Base-by-base conservation (phyloP, 2,797 vertebrate species). In the Enteromius fasciolatus region DNA sequence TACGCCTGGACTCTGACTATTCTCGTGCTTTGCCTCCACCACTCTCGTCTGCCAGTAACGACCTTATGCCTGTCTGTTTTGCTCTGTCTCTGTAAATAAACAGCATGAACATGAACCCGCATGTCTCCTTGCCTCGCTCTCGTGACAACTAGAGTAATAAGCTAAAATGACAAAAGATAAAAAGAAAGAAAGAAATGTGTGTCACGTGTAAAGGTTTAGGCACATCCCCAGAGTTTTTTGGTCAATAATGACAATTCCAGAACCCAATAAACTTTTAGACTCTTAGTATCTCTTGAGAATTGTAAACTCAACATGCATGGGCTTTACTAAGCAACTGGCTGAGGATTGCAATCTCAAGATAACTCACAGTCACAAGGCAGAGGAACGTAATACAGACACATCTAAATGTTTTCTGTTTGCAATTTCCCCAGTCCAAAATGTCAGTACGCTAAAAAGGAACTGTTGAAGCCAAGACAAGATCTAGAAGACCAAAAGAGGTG, bases 291-390 rank as follows among this genome's bases (percentile, higher is more conserved):
- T 73, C 69, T 25, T 25, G 44, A 44, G 69, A 74, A 5, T 52
- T 73, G 44, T 25, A 46, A 39, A 81, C 41, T 72, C 67, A 80
- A 64, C 41, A 74, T n/a, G 57, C 79, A 36, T 17, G 14, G 33
- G 44, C n/a, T 74, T 8, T n/a, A 2, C 52, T n/a, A 28, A 70
- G 17, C 36, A 46, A 72, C 39, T 48, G 25, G 33, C 39, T 61
- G 12, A 23, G 44, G 79, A 81, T 73, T 81, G 73, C 57, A 73
- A 73, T 73, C 79, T 81, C 31, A 39, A 50, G 44, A 64, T 74
- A 64, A 73, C 25, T 20, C 61, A 67, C 61, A 67, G 31, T 67
- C 57, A 39, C 39, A 73, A 81, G 31, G 20, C 39, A 69, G 63
- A 48, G 39, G 18, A 44, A 44, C 18, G 23, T 48, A 25, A 72